Conservation (phyloP, 2,113 vertebrate genomes). For the Poeciliopsis prolifica region DNA sequence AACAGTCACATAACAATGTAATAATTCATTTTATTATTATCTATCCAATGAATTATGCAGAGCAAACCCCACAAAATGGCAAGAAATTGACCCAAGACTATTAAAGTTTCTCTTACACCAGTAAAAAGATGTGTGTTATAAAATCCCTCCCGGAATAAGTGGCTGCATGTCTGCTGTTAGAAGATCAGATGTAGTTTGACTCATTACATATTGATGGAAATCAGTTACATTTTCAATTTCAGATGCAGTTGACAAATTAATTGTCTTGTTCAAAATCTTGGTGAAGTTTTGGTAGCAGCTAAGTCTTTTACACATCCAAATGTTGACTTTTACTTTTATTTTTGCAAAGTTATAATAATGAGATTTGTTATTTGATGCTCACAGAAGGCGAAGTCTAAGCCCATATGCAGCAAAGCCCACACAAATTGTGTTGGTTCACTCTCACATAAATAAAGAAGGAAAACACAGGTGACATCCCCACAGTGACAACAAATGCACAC, state of each 20-base stretch:
- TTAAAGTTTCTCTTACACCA: slow-evolving; percentile 45
- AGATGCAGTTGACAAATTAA: background rate
- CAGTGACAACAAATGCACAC: slow-evolving; percentile 1
- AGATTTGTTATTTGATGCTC: slow-evolving; percentile 61
- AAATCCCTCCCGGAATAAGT: background rate
- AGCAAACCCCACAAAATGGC: slow-evolving; percentile 9
- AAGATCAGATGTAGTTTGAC: background rate
- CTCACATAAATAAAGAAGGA: slow-evolving; percentile 1
- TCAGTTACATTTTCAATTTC: background rate
- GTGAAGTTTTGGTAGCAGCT: background rate
- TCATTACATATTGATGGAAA: background rate
- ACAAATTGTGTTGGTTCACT: background rate
- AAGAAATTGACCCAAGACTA: slow-evolving; percentile 44
- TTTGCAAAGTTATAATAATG: slow-evolving; percentile 34
- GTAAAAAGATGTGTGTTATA: background rate
- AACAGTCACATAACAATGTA: slow-evolving; percentile 25
- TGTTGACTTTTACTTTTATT: background rate
- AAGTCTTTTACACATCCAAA: background rate
- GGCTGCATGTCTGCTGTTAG: background rate
- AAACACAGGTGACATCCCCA: slow-evolving; percentile 3
- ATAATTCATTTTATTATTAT: slow-evolving; percentile 9
- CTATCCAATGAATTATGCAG: slow-evolving; percentile 24
- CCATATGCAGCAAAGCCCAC: slow-evolving; percentile 1
- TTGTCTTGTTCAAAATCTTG: background rate
- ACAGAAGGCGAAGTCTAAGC: slow-evolving; percentile 51